phyloP scores from a whole-genome alignment of 1,140 invertebrate genomes.

The Geopemphigus sp. region DNA sequence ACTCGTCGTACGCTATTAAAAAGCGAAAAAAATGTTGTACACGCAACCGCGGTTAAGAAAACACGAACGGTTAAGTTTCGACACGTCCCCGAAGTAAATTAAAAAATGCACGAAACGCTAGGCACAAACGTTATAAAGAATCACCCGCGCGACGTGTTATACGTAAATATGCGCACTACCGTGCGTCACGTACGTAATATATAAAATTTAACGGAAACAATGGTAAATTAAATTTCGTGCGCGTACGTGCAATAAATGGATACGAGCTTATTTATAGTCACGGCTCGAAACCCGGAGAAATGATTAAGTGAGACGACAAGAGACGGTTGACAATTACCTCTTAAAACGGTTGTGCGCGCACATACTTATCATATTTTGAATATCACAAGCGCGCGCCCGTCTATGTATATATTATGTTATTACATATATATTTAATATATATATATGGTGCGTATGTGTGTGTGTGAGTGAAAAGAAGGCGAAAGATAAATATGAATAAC shows the following conservation, averaged over 20 bases:
- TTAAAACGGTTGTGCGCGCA: neutral
- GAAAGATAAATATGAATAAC: neutral
- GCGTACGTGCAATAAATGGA: constrained; percentile 7
- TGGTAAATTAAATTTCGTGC: constrained; percentile 1
- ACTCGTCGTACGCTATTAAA: no score
- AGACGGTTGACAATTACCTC: constrained; percentile 18
- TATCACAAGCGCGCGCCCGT: neutral
- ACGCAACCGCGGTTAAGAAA: neutral
- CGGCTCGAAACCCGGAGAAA: neutral
- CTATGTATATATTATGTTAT: no score
- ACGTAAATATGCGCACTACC: neutral
- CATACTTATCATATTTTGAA: no score
- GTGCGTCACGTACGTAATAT: neutral
- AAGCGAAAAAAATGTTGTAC: no score
- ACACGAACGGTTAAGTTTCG: neutral
- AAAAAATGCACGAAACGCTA: no score
- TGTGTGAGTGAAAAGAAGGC: neutral
- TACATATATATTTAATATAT: no score
- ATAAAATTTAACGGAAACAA: neutral
- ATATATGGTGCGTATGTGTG: no score
- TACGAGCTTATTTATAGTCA: constrained; percentile 38
- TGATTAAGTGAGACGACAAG: constrained; percentile 29
- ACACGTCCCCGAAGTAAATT: neutral
- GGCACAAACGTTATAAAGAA: neutral
- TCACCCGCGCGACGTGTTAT: neutral